Evolutionary conservation across 2,888 invertebrate genomes (phyloP), one percentile per base, ranked within the genome.

Genomic region (Bombylius discolor): DNA sequence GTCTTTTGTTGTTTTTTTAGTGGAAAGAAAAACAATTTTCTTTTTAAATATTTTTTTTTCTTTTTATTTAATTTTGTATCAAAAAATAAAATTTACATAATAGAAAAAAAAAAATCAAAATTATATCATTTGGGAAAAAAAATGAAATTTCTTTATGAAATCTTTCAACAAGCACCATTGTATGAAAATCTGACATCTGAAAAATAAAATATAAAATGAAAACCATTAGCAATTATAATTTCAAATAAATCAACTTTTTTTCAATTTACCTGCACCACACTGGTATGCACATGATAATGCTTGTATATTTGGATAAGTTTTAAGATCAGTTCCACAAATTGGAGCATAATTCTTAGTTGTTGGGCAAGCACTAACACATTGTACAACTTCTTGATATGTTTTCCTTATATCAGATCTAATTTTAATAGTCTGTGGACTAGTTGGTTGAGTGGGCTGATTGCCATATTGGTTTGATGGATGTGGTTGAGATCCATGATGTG

Each of bases 221-320:
- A 11, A 11, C 12, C 8, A 42, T 11, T 42, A 42, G 23, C 23
- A 23, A 23, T 23, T 2, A 23, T 1, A 23, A 23, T 23, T 23
- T 23, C 23, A 23, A 23, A 23, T 23, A 23, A 23, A 23, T 23
- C 6, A 11, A 42, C 11, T 11, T 11, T 11, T 11, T 11, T 11
- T 4, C 7, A 11, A 42, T 12, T 53, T 47, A 53, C 53, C 53
- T 47, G 53, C 53, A 42, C 53, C 53, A 53, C 53, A 53, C 12
- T n/a, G 39, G 9, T 53, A 36, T 5, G 47, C 53, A 13, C 53
- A 53, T 48, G 47, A 39, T 39, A 53, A 11, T 6, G 39, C 48
- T 5, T 32, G 47, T 42, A 53, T 32, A 32, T 42, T 53, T 31
- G 47, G 47, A 48, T 53, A 53, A 6, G 53, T 53, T 9, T 45